phyloP scores from a whole-genome alignment of 2,113 vertebrate genomes.

The Chloebia gouldiae region DNA sequence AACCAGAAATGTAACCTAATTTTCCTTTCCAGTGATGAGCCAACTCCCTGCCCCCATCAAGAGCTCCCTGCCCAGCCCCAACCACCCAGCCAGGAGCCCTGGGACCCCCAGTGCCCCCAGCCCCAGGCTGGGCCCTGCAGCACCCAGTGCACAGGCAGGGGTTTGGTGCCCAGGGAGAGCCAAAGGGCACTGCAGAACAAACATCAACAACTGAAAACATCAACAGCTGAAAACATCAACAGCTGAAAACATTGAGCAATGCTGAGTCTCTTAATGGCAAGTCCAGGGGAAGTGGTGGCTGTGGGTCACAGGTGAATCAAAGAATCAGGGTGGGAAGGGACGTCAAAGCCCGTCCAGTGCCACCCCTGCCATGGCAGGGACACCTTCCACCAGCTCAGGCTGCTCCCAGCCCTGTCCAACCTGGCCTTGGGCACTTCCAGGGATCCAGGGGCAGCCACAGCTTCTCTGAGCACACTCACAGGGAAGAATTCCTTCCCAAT shows the following conservation, averaged over 20 bases:
- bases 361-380: not conserved
- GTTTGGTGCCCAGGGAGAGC: accelerated
- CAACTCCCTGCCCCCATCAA: not conserved
- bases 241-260: accelerated
- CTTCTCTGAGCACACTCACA: not conserved
- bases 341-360: not conserved
- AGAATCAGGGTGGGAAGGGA: not conserved
- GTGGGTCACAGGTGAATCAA: not conserved
- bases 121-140: not conserved
- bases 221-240: not conserved
- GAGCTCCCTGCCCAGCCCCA: not conserved
- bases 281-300: not conserved
- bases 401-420: accelerated
- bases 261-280: not conserved
- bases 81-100: accelerated
- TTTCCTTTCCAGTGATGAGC: not conserved
- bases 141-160: not conserved
- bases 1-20: not conserved
- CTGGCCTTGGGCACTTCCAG: not conserved
- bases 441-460: not conserved
- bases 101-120: too few relatives aligned
- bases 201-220: not conserved
- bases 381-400: accelerated
- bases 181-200: accelerated
- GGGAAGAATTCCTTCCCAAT: not conserved